Base-by-base conservation (phyloP, 2,113 vertebrate species). In the Lophura nycthemera region DNA sequence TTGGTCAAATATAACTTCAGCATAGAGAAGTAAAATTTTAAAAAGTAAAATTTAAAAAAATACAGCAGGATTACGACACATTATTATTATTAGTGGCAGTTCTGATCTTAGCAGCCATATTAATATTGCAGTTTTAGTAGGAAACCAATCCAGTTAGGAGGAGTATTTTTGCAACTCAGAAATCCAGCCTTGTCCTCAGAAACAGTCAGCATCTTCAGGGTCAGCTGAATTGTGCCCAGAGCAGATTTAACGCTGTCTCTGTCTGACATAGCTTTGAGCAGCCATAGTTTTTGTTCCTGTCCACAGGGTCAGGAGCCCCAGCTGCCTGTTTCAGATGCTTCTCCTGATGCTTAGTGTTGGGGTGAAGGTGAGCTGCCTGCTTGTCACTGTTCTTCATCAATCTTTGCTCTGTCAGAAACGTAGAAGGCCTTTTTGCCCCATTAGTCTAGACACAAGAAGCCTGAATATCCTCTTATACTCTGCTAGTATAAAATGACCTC, bases 361-460 rank as follows among this genome's bases (percentile, higher is more conserved):
- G 89, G 63, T 92, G 64, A 93, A 82, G 78, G 83, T 89, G 73
- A 95, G 38, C 27, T 76, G 78, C 64, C 32, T 77, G 36, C 50
- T 91, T 83, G 75, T 92, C 72, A 86, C 60, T 56, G 60, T 92
- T 89, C 67, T 95, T 88, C 89, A 92, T 96, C 78, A 92, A 92
- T 95, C 91, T 88, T 75, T 30, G 13, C 72, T 86, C 64, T 93
- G 94, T 89, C 87, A 96, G 78, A 90, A 27, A 38, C 71, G 56
- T 40, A 80, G 84, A 72, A 89, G 82, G 87, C 78, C 91, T 96
- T 94, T 93, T 95, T 96, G 94, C 91, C 96, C 92, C 72, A 78
- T 83, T 95, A 93, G 95, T 95, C 95, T 96, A 94, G 95, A 96
- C 95, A 87, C 32, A 34, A 92, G 74, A 89, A 93, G 38, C 42